Evolutionary conservation across 2,888 invertebrate species (phyloP).

Genomic region (Drosophila testacea): DNA sequence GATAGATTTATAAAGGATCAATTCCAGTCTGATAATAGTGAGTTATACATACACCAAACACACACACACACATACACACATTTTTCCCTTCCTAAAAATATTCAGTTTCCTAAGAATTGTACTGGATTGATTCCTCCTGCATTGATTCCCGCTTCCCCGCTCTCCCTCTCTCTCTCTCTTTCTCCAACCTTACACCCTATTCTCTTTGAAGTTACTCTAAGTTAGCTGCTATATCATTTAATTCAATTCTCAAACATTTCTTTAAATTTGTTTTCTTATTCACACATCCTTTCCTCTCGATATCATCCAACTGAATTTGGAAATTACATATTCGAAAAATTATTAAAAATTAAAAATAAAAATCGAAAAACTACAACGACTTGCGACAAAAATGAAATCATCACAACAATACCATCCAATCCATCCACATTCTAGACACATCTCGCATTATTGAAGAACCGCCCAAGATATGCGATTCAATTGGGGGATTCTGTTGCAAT

Average conservation of each 20-base stretch:
- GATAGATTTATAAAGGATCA: neutral
- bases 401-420: constrained; percentile 66
- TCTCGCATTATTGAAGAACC: constrained; percentile 76
- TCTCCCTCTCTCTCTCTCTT: constrained; percentile 1
- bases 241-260: constrained; percentile 56
- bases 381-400: constrained; percentile 50
- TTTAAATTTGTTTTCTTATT: constrained; percentile 67
- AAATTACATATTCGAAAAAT: constrained; percentile 12
- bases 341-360: neutral
- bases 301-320: constrained; percentile 13
- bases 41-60: neutral
- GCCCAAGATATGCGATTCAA: constrained; percentile 75
- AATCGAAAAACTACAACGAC: constrained; percentile 14
- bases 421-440: constrained; percentile 76
- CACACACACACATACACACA: constrained; percentile 2
- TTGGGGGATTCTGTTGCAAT: constrained; percentile 80
- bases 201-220: constrained; percentile 22
- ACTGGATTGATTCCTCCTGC: constrained; percentile 7
- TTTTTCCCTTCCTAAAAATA: constrained; percentile 6
- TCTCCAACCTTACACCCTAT: neutral
- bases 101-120: constrained; percentile 1
- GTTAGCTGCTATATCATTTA: constrained; percentile 30
- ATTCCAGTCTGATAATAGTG: neutral
- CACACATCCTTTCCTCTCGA: constrained; percentile 13
- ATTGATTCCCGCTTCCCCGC: constrained; percentile 15